A percentile compares a stretch with the other conserved stretches of the same genome.
Evolutionary conservation across 2,797 vertebrate species (phyloP).

Genomic region (Stomatorhinus walkeri): DNA sequence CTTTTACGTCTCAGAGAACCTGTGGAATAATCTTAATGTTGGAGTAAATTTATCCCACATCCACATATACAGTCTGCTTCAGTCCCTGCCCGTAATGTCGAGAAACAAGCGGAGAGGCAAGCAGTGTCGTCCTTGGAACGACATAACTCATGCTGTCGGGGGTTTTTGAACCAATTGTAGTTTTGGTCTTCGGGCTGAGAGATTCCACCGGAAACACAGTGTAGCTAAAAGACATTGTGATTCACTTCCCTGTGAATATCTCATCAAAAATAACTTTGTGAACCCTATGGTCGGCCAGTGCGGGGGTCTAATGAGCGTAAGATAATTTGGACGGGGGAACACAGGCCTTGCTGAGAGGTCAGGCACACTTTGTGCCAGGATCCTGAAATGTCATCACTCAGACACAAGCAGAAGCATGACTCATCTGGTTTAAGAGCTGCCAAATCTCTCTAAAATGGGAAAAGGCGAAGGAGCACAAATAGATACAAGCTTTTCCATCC

Average conservation of each 20-base stretch:
- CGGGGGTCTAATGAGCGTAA: conserved; percentile 1
- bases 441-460: neutral
- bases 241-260: neutral
- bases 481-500: neutral
- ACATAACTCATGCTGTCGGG: neutral
- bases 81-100: neutral
- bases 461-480: neutral
- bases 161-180: neutral
- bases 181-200: neutral
- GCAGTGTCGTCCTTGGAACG: neutral
- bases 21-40: neutral
- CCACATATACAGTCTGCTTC: neutral
- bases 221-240: neutral
- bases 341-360: conserved; percentile 2
- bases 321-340: neutral
- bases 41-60: neutral
- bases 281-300: neutral
- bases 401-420: neutral
- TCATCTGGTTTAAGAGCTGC: neutral
- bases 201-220: neutral
- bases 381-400: neutral
- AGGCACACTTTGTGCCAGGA: neutral
- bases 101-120: neutral
- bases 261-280: neutral
- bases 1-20: neutral